Conservation (phyloP, 2,797 vertebrate species). For the Channallabes apus region DNA sequence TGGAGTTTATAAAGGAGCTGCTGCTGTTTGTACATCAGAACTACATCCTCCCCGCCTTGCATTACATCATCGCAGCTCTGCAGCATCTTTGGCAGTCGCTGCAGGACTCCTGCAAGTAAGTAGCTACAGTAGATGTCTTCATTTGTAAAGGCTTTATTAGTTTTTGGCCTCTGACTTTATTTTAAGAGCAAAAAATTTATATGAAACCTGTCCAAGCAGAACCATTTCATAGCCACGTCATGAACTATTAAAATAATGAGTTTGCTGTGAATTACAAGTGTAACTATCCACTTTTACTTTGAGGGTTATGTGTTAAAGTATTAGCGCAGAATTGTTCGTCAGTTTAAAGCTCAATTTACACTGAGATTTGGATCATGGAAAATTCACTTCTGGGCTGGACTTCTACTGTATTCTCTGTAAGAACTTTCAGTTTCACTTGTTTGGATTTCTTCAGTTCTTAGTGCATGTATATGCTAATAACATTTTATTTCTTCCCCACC, state of each 20-base stretch:
- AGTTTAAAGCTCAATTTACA: neutral
- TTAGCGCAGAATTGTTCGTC: neutral
- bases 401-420: too few relatives aligned
- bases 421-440: too few relatives aligned
- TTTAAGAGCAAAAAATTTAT: neutral
- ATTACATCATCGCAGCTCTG: constrained; percentile 64
- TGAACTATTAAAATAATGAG: neutral
- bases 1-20: constrained; percentile 78
- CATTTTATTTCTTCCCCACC: neutral
- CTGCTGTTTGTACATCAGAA: constrained; percentile 78
- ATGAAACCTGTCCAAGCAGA: neutral
- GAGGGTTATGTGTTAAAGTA: neutral
- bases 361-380: neutral
- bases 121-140: neutral
- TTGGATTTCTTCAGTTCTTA: too few relatives aligned
- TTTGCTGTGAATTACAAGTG: neutral
- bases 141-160: neutral
- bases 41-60: constrained; percentile 78
- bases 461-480: neutral
- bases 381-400: too few relatives aligned
- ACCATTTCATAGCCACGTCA: neutral
- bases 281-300: neutral
- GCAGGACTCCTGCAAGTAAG: constrained; percentile 89
- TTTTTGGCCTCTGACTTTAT: neutral
- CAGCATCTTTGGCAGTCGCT: constrained; percentile 78